phyloP scores from a whole-genome alignment of 2,113 vertebrate genomes.

The Scytalopus superciliaris region DNA sequence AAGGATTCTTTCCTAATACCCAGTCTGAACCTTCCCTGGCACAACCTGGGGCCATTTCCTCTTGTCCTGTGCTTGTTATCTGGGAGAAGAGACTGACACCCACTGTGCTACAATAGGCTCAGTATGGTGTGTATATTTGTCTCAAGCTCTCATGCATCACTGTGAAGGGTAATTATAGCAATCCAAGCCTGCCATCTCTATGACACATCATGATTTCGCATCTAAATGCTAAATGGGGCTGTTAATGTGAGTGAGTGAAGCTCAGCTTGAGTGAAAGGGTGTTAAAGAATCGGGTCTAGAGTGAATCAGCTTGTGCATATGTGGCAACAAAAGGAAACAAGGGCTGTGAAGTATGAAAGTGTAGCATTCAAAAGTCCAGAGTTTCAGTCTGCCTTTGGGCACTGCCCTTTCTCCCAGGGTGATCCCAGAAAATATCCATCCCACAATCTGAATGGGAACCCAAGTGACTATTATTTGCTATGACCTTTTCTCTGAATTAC shows the following conservation, averaged over 20 bases:
- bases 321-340: not conserved
- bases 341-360: not conserved
- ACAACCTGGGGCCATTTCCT: not conserved
- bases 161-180: constrained; percentile 18
- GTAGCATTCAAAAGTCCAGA: not conserved
- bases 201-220: constrained; percentile 15
- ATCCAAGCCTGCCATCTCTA: not conserved
- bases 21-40: not conserved
- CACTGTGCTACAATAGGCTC: not conserved
- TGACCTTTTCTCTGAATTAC: not conserved
- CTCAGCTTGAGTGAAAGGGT: constrained; percentile 28
- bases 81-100: not conserved
- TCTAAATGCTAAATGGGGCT: constrained; percentile 6
- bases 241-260: constrained; percentile 24
- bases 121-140: not conserved
- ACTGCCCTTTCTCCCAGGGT: not conserved
- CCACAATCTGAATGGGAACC: not conserved
- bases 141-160: not conserved
- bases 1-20: not conserved
- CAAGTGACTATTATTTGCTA: not conserved
- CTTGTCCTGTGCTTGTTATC: not conserved
- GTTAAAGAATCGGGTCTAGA: constrained; percentile 12
- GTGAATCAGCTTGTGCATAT: not conserved
- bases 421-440: not conserved
- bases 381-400: not conserved